phyloP scores from a whole-genome alignment of 2,888 invertebrate genomes.

The Mimachlamys varia region DNA sequence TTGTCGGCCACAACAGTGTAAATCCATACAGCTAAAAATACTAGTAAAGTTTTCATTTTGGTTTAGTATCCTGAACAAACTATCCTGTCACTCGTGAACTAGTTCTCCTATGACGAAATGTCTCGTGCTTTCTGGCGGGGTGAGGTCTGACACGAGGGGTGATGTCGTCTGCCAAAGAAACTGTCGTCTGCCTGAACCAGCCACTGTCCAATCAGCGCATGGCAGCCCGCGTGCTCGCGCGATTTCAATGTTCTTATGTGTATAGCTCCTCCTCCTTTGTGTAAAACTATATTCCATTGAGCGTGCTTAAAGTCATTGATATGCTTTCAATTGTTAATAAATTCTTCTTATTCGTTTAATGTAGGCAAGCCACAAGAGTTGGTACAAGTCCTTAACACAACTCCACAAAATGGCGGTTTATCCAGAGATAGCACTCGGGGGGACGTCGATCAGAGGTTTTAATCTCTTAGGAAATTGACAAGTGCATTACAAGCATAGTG shows the following conservation, averaged over 20 bases:
- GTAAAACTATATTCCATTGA: conserved; percentile 16
- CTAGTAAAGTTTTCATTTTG: not conserved
- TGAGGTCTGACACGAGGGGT: conserved; percentile 29
- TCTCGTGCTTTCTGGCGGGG: conserved; percentile 26
- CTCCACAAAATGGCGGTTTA: conserved; percentile 23
- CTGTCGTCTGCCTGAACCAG: conserved; percentile 28
- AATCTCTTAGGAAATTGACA: conserved; percentile 3
- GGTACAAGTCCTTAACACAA: not conserved
- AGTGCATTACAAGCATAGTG: conserved; percentile 7
- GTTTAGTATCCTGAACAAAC: not conserved
- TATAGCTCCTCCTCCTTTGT: not conserved
- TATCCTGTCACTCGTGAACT: conserved; percentile 10
- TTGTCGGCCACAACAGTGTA: not conserved
- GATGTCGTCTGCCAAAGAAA: conserved; percentile 31
- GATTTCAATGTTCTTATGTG: conserved; percentile 34
- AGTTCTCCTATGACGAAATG: conserved; percentile 20
- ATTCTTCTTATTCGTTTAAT: not conserved
- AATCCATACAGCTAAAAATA: not conserved
- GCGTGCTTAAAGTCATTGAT: not conserved
- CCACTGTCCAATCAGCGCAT: conserved; percentile 11
- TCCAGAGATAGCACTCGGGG: not conserved
- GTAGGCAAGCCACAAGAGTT: not conserved
- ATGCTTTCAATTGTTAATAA: conserved; percentile 35
- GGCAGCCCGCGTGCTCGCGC: conserved; percentile 34
- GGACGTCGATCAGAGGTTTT: conserved; percentile 19